Conservation (phyloP, 2,113 vertebrate species). For the Aptenodytes forsteri region DNA sequence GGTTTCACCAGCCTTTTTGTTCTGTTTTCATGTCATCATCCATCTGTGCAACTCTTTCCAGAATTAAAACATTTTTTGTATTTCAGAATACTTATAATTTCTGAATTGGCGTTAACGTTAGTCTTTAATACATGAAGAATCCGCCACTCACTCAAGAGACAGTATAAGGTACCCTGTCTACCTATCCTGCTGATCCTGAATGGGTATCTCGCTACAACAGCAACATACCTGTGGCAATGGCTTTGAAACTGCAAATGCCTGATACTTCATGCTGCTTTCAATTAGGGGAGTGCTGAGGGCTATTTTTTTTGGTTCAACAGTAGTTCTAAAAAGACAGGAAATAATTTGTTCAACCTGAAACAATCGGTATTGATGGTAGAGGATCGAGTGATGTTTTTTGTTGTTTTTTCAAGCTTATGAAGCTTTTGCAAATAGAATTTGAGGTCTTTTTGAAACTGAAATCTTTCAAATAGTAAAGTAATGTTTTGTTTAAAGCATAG, state of each 20-base stretch:
- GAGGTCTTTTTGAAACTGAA: not conserved
- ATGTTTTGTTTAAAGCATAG: not conserved
- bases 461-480: not conserved
- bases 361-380: rapidly evolving
- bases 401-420: not conserved
- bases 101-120: rapidly evolving
- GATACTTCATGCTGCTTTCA: not conserved
- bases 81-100: not conserved
- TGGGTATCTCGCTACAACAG: not conserved
- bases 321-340: not conserved
- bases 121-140: not conserved
- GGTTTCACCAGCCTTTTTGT: not conserved
- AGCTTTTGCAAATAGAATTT: not conserved
- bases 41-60: not conserved
- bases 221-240: not conserved
- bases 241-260: not conserved
- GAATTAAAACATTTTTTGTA: not conserved
- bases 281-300: not conserved
- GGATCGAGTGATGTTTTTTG: rapidly evolving
- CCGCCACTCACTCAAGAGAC: not conserved
- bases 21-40: not conserved
- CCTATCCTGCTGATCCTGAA: not conserved
- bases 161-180: too few relatives aligned
- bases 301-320: rapidly evolving
- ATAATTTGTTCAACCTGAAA: not conserved